A percentile compares a stretch with the other conserved stretches of the same genome.
Conservation (phyloP, 2,113 vertebrate species). For the Cyanoramphus novaezelandiae region DNA sequence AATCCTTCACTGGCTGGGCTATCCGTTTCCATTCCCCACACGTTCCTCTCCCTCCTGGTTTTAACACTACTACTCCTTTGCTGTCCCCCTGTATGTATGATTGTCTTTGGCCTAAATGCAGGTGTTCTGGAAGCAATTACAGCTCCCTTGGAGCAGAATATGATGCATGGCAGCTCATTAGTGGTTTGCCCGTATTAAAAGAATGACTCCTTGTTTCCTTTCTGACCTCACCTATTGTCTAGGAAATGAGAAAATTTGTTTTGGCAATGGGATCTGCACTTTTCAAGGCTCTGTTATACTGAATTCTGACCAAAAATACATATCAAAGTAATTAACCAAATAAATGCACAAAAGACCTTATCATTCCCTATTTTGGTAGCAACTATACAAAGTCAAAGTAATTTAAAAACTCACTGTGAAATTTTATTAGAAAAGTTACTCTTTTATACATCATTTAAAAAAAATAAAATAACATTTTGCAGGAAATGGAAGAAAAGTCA, state of each 20-base stretch:
- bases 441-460: not conserved
- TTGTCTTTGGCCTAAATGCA: slow-evolving; percentile 9
- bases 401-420: slow-evolving; percentile 45
- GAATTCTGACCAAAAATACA: slow-evolving; percentile 20
- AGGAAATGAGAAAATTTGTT: slow-evolving; percentile 50
- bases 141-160: not conserved
- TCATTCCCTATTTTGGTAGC: slow-evolving; percentile 29
- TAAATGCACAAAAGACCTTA: slow-evolving; percentile 18
- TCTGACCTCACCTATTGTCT: slow-evolving; percentile 60
- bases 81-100: not conserved
- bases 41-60: not conserved
- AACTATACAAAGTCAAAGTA: not conserved
- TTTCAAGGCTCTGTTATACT: not conserved
- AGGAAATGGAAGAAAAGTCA: slow-evolving; percentile 34
- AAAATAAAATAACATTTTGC: not conserved
- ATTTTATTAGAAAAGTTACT: slow-evolving; percentile 58
- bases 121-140: slow-evolving; percentile 54
- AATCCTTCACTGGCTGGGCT: not conserved
- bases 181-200: not conserved
- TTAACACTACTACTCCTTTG: not conserved
- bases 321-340: slow-evolving; percentile 49
- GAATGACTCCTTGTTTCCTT: slow-evolving; percentile 56
- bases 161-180: slow-evolving; percentile 21
- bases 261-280: slow-evolving; percentile 31
- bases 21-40: not conserved